phyloP scores from a whole-genome alignment of 2,888 invertebrate species.

The Xanthorhoe spadicearia region DNA sequence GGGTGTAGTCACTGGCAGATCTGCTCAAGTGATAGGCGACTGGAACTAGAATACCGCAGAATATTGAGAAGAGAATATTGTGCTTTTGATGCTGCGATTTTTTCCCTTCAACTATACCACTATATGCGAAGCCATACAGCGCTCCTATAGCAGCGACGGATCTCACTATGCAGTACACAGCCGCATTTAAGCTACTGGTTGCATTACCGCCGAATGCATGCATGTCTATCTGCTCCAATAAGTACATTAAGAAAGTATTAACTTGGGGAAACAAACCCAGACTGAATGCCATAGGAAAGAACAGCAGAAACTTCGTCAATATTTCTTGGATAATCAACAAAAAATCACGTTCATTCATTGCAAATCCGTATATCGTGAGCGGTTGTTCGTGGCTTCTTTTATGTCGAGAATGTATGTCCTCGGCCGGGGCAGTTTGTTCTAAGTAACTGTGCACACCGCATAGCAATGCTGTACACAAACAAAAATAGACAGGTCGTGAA shows the following conservation, averaged over 20 bases:
- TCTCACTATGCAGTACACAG: slow-evolving; percentile 92
- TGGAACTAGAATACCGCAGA: slow-evolving; percentile 94
- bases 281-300: slow-evolving; percentile 97
- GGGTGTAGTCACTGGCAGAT: slow-evolving; percentile 95
- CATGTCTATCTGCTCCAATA: slow-evolving; percentile 98
- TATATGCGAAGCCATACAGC: slow-evolving; percentile 94
- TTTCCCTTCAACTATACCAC: slow-evolving; percentile 92
- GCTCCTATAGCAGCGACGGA: slow-evolving; percentile 92
- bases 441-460: slow-evolving; percentile 75
- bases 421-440: slow-evolving; percentile 57
- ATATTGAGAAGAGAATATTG: slow-evolving; percentile 95
- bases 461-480: slow-evolving; percentile 88
- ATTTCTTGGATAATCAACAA: slow-evolving; percentile 89
- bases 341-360: slow-evolving; percentile 83
- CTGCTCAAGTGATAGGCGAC: slow-evolving; percentile 96
- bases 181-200: slow-evolving; percentile 92
- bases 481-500: slow-evolving; percentile 97
- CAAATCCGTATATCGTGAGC: slow-evolving; percentile 77
- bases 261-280: slow-evolving; percentile 98
- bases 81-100: slow-evolving; percentile 91
- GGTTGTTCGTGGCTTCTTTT: slow-evolving; percentile 68
- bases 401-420: slow-evolving; percentile 56
- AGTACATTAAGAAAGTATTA: slow-evolving; percentile 97
- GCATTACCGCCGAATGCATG: slow-evolving; percentile 96
- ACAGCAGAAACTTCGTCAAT: slow-evolving; percentile 91